These are phyloP conservation scores for Caenorhabditis plicata DNA, from an alignment of 2,888 invertebrate genomes.

Conservation along the genomic window DNA sequence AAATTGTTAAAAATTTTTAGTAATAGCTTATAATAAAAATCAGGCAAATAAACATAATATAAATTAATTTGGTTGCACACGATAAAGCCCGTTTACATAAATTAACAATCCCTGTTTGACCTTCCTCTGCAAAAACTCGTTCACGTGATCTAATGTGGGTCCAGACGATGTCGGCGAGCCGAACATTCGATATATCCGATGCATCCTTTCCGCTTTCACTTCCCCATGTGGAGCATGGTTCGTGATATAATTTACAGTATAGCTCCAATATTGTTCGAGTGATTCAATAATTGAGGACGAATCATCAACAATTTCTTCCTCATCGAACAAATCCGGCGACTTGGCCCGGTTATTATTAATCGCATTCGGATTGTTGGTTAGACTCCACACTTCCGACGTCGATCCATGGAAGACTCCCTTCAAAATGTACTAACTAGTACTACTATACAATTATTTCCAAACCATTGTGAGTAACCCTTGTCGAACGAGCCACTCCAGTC, in stretches of 20 bases:
- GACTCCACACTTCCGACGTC: constrained; percentile 12
- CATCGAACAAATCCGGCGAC: constrained; percentile 15
- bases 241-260: constrained; percentile 49
- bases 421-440: too few relatives aligned
- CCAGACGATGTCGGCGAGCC: constrained; percentile 38
- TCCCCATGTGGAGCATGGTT: constrained; percentile 44
- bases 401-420: neutral
- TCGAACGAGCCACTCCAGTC: constrained; percentile 51
- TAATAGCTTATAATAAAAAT: neutral
- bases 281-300: constrained; percentile 42
- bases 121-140: constrained; percentile 58
- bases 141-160: constrained; percentile 54
- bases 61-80: constrained; percentile 26
- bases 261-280: constrained; percentile 62
- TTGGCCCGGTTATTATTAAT: constrained; percentile 10
- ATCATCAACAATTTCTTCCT: constrained; percentile 38
- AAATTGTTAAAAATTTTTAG: neutral
- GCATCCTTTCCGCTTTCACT: constrained; percentile 53
- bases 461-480: constrained; percentile 27
- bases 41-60: too few relatives aligned
- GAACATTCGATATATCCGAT: constrained; percentile 56
- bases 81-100: constrained; percentile 53
- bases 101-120: constrained; percentile 53
- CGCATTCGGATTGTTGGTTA: constrained; percentile 12
- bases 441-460: neutral